Percentiles rank a stretch among this genome's conserved stretches.
These are phyloP conservation scores for Polyommatus icarus DNA, from an alignment of 2,888 invertebrate genomes.

Conservation along the genomic window DNA sequence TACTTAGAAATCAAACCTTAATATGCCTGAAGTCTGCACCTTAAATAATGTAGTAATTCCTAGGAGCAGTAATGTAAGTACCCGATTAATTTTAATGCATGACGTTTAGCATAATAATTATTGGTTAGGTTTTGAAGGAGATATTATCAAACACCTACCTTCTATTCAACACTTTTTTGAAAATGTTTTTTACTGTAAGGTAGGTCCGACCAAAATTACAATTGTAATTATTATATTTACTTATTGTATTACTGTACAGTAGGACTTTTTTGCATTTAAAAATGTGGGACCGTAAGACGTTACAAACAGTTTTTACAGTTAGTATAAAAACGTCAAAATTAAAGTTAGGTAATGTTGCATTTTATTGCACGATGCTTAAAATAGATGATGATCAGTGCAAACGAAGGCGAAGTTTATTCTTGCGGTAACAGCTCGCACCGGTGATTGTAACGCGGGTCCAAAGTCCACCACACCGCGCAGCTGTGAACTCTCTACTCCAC, in stretches of 20 bases:
- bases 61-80: no score
- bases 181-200: neutral
- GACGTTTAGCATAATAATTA: no score
- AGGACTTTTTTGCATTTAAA: no score
- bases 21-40: neutral
- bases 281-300: neutral
- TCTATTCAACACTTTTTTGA: no score
- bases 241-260: no score
- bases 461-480: slow-evolving; percentile 69
- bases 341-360: neutral
- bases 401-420: slow-evolving; percentile 54
- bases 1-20: neutral
- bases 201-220: neutral
- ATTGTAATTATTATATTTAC: neutral
- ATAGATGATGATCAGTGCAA: slow-evolving; percentile 42
- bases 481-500: slow-evolving; percentile 65
- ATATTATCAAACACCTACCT: neutral
- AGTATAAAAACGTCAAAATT: neutral
- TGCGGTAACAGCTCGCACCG: slow-evolving; percentile 59
- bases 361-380: slow-evolving; percentile 26
- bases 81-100: no score
- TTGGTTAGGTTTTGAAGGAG: neutral
- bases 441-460: slow-evolving; percentile 71
- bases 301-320: neutral
- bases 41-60: neutral